These are phyloP conservation scores for Drosophila anceps DNA, from an alignment of 2,888 invertebrate genomes.

Conservation along the genomic window DNA sequence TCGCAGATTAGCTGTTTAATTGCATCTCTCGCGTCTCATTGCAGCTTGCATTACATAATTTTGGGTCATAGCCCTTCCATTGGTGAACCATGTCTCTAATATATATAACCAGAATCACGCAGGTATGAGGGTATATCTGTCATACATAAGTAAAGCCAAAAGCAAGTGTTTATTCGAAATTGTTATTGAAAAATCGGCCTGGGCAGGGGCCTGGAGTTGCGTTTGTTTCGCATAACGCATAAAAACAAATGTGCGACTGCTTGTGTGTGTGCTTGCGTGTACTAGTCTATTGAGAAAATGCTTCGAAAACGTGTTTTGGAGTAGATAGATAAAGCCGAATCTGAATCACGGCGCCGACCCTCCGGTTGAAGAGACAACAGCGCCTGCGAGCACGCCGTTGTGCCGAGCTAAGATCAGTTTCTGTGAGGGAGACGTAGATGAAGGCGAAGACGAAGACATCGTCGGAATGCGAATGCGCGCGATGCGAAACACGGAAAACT, in stretches of 20 bases:
- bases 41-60: constrained; percentile 10
- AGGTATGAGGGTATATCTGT: neutral
- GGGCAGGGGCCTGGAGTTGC: constrained; percentile 9
- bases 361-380: constrained; percentile 22
- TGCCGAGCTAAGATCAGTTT: constrained; percentile 20
- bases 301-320: constrained; percentile 67
- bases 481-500: constrained; percentile 73
- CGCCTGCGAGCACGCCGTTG: constrained; percentile 7
- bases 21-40: no score
- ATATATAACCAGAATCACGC: no score
- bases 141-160: constrained; percentile 1
- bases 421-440: constrained; percentile 20
- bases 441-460: constrained; percentile 29
- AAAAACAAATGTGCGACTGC: constrained; percentile 14
- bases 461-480: constrained; percentile 57
- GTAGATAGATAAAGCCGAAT: constrained; percentile 69
- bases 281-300: constrained; percentile 63
- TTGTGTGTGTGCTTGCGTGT: constrained; percentile 19
- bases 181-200: constrained; percentile 14
- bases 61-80: constrained; percentile 3
- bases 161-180: constrained; percentile 29
- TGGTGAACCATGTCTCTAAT: neutral
- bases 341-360: constrained; percentile 51
- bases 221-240: constrained; percentile 52
- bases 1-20: no score